Base-by-base conservation (phyloP, 2,888 invertebrate genomes). In the Agrochola circellaris region DNA sequence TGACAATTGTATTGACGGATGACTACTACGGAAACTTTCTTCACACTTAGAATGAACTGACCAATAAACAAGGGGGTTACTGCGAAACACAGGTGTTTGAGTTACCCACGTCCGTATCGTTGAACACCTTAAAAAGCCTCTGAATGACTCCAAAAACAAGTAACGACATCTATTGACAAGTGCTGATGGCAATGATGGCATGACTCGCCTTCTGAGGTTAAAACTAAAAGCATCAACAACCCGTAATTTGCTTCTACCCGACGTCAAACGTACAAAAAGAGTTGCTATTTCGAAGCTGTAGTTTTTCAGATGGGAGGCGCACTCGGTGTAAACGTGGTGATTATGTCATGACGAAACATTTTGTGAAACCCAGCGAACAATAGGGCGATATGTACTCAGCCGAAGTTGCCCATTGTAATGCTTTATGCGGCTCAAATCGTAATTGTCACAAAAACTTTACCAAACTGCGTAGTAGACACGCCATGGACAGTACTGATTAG, bases 361-460 rank as follows among this genome's bases (percentile, higher is more conserved):
- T 92, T 92, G 92, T 92, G 91, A 92, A 93, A 94, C 91, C 88
- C 84, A 84, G 78, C 88, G 90, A 89, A 95, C 94, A 95, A 94
- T 95, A 90, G 91, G 82, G 81, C 87, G 70, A 88, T 92, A 92
- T 93, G 93, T 94, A 93, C 91, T 90, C 91, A 92, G 92, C 89
- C 90, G 92, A 89, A 91, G 92, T 90, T 85, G 89, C 83, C 91
- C 90, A 94, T 95, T 95, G 94, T 95, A 89, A 82, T 87, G 86
- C 87, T 89, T 90, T 90, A 88, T 92, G 94, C 92, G 93, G 90
- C 93, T 91, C 93, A 90, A 95, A 95, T 95, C 87, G 90, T 89
- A 89, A 93, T 91, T 93, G 91, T 93, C 90, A 93, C 93, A 92
- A 91, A 84, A 93, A 92, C 88, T 87, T 89, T 83, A 79, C 89